Evolutionary conservation across 2,113 vertebrate species (phyloP).

Genomic region (Psophia crepitans): DNA sequence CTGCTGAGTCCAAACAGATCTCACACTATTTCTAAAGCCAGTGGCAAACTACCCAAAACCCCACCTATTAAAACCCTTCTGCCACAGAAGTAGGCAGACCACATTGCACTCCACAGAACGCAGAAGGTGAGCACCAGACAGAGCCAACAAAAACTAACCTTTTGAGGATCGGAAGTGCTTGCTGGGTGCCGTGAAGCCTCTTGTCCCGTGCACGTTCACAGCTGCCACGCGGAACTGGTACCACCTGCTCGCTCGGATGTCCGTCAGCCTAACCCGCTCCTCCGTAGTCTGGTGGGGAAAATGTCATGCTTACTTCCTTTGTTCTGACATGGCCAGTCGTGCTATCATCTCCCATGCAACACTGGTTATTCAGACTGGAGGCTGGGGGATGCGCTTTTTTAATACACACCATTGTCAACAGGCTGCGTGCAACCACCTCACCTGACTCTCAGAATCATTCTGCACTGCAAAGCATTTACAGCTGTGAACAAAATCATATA

Average conservation of each 20-base stretch:
- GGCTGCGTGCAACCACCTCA: neutral
- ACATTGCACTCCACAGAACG: neutral
- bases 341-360: neutral
- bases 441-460: neutral
- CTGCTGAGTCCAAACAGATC: neutral
- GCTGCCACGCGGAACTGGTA: conserved; percentile 97
- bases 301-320: neutral
- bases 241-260: conserved; percentile 90
- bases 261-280: conserved; percentile 81
- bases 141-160: conserved; percentile 74
- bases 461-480: neutral
- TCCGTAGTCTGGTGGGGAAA: conserved; percentile 86
- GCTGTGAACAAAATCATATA: neutral
- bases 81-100: neutral
- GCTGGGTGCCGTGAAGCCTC: conserved; percentile 95
- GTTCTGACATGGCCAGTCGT: neutral
- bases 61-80: conserved; percentile 33
- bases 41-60: neutral
- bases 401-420: neutral
- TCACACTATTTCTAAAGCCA: neutral
- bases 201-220: conserved; percentile 91
- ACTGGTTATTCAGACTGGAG: neutral
- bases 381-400: neutral
- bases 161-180: conserved; percentile 93
- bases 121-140: neutral